Base-by-base conservation (phyloP, 35 echinoderm and acorn worm genomes). In the Anneissia japonica region DNA sequence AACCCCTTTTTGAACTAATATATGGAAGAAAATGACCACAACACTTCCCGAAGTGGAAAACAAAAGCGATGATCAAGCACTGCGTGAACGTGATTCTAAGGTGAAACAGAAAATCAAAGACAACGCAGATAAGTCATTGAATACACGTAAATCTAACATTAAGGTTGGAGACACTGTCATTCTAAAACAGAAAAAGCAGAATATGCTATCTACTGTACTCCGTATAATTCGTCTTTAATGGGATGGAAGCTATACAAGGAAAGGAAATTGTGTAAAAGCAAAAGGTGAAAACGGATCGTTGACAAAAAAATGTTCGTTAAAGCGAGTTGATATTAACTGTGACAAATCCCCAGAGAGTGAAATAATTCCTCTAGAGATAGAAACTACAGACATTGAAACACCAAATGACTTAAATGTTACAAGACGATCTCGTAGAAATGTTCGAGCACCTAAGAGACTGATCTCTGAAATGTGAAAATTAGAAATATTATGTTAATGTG, bases 41-140 rank as follows among this genome's bases (percentile, higher is more conserved):
- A 81, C 37, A 16, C 87, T 89, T 23, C 87, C 87, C n/a, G 79
- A 82, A 32, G 14, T 37, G 6, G 33, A 46, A 80, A 12, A 34
- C 21, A 46, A 87, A 32, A 31, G 11, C 3, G 28, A 30, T 13
- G 92, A 93, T 46, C 19, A 73, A 11, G 34, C 12, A 17, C 30
- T 93, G 37, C 87, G 92, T 51, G 80, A 85, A 86, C 82, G 46
- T 33, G 86, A 89, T 72, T 34, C 33, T 11, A 39, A 80, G 36
- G 85, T 88, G 82, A 96, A 91, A 36, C 23, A 83, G 21, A 89
- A 76, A 74, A 91, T 89, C 86, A 95, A 91, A 77, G 35, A 76
- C 36, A 85, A 95, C 40, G 93, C 93, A 21, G 93, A 95, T 40
- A 95, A 89, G 64, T 72, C 72, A 39, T 56, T 87, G 31, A 75